Conservation (phyloP, 1,140 invertebrate species). For the Lerema accius region DNA sequence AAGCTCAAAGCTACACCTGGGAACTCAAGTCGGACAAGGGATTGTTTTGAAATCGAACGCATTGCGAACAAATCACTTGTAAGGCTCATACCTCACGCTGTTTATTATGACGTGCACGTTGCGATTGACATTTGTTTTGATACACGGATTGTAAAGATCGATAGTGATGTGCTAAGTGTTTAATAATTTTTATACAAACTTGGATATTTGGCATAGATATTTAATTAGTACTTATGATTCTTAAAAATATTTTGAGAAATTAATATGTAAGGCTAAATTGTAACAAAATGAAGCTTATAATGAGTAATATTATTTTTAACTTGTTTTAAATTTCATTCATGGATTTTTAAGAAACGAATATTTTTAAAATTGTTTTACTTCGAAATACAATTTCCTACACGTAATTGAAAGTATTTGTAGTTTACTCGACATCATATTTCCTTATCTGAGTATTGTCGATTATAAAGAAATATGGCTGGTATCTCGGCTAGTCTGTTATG, state of each 20-base stretch:
- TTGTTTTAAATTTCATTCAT: no score
- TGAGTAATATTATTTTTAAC: no score
- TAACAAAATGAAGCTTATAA: no score
- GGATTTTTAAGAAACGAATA: no score
- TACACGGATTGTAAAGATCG: slow-evolving; percentile 5
- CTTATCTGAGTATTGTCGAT: slow-evolving; percentile 26
- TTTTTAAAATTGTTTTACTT: no score
- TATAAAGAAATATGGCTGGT: slow-evolving; percentile 8
- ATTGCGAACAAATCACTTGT: slow-evolving; percentile 33
- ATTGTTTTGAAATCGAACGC: slow-evolving; percentile 32
- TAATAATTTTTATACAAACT: no score
- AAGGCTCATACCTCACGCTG: slow-evolving; percentile 5
- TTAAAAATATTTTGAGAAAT: no score
- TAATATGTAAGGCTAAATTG: no score
- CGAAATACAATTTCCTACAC: background rate
- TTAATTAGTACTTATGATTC: no score
- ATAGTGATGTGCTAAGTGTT: no score
- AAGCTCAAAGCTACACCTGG: slow-evolving; percentile 52
- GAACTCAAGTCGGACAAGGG: slow-evolving; percentile 60
- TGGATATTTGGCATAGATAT: no score
- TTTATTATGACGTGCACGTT: slow-evolving; percentile 8
- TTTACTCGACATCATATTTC: background rate
- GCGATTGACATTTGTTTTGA: slow-evolving; percentile 24
- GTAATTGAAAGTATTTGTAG: background rate
- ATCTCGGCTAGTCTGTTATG: slow-evolving; percentile 4